Conservation (phyloP, 2,797 vertebrate genomes). For the Tarsius wallacei region DNA sequence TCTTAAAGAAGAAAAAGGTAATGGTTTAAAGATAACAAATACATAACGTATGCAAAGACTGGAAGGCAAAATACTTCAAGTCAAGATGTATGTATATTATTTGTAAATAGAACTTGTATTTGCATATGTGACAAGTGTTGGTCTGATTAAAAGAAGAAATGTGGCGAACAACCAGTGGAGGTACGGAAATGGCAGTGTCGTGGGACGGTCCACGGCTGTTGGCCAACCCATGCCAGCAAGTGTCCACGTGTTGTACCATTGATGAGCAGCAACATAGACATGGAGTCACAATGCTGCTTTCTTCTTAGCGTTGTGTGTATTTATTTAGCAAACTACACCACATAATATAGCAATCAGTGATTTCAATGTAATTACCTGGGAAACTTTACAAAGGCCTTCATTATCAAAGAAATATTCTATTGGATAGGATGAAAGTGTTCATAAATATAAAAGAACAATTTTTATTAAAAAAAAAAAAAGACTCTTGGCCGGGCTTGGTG, state of each 20-base stretch:
- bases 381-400: neutral
- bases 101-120: neutral
- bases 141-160: neutral
- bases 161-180: too few relatives aligned
- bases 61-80: neutral
- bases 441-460: neutral
- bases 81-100: neutral
- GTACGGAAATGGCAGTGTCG: neutral
- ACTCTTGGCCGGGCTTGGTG: too few relatives aligned
- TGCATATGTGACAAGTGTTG: neutral
- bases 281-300: neutral
- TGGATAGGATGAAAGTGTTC: neutral
- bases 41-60: neutral
- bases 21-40: conserved; percentile 52
- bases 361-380: neutral
- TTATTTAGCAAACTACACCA: neutral
- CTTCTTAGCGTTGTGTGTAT: neutral
- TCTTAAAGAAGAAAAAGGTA: conserved; percentile 84
- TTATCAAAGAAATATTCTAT: neutral
- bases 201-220: too few relatives aligned
- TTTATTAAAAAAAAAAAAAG: neutral
- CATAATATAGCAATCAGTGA: neutral
- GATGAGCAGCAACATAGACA: neutral
- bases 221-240: neutral
- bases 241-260: rapidly evolving